phyloP scores from a whole-genome alignment of 2,113 vertebrate species.

The Macaca fascicularis region T2T-MFA8v1.1 NC_088375.1:149837501-149838000 shows the following conservation, averaged over 20 bases:
- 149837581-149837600: background rate
- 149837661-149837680: background rate
- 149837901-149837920: too few relatives aligned
- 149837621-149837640: background rate
- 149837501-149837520: background rate
- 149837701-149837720: background rate
- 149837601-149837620: background rate
- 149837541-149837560: background rate
- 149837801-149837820: background rate
- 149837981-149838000: too few relatives aligned
- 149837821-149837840: too few relatives aligned
- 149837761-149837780: background rate
- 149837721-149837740: background rate
- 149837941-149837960: too few relatives aligned
- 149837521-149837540: background rate
- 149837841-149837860: background rate
- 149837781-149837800: background rate
- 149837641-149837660: background rate
- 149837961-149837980: too few relatives aligned
- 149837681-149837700: background rate
- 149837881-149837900: rapidly evolving
- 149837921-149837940: too few relatives aligned
- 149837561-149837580: background rate
- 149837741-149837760: background rate
- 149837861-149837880: too few relatives aligned